Conservation (phyloP, 2,888 invertebrate species). For the Pyrrhia umbra region DNA sequence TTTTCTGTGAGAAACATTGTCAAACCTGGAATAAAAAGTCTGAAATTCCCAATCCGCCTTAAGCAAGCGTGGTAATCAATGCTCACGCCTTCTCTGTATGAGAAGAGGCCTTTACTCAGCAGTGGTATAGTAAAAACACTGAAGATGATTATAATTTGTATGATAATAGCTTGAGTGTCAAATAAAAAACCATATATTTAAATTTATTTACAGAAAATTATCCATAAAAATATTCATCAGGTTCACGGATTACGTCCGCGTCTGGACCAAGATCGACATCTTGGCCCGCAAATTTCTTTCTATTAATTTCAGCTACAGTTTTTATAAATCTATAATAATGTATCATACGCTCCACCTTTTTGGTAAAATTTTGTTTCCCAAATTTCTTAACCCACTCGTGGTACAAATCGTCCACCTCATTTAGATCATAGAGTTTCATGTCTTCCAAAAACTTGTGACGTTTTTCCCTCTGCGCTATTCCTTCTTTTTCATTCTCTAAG, state of each 20-base stretch:
- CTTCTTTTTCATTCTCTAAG: constrained; percentile 43
- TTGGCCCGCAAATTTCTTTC: constrained; percentile 64
- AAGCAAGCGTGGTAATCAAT: too few species aligned
- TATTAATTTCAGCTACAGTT: constrained; percentile 73
- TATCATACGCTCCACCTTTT: constrained; percentile 50
- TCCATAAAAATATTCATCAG: constrained; percentile 69
- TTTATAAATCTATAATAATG: constrained; percentile 77
- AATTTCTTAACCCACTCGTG: constrained; percentile 61
- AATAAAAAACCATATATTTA: constrained; percentile 16
- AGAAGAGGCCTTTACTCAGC: too few species aligned
- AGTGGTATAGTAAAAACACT: too few species aligned
- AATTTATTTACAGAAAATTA: constrained; percentile 6
- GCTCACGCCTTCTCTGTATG: too few species aligned
- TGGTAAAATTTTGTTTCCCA: constrained; percentile 62
- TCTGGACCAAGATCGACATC: constrained; percentile 57
- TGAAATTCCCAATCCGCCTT: too few species aligned
- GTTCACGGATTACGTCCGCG: constrained; percentile 70
- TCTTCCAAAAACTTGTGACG: constrained; percentile 32
- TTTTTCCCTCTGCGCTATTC: not conserved
- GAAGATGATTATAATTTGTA: too few species aligned
- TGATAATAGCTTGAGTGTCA: not conserved
- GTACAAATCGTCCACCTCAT: constrained; percentile 69
- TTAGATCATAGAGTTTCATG: constrained; percentile 70
- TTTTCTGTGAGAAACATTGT: too few species aligned
- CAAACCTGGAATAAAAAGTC: too few species aligned